phyloP scores from a whole-genome alignment of 2,797 vertebrate species.

The Coranthus polyacanthus region DNA sequence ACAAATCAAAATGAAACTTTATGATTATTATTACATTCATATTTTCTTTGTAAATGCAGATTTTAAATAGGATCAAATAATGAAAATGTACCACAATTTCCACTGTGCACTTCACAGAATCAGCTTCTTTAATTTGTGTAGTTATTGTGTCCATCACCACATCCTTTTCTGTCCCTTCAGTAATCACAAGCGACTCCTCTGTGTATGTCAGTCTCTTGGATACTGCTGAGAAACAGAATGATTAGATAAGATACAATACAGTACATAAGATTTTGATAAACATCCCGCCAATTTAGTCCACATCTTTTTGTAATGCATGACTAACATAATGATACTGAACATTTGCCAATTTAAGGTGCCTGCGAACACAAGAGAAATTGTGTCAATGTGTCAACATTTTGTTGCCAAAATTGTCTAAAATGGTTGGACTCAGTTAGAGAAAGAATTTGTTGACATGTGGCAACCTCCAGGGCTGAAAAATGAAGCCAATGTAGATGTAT shows the following conservation, averaged over 20 bases:
- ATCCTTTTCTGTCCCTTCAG: slow-evolving; percentile 54
- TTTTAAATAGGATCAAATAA: not conserved
- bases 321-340: not conserved
- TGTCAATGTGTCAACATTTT: no score
- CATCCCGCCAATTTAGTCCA: no score
- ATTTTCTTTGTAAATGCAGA: not conserved
- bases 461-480: no score
- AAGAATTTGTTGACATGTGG: no score
- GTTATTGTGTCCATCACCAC: no score
- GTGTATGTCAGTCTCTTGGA: slow-evolving; percentile 56
- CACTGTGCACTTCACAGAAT: slow-evolving; percentile 58
- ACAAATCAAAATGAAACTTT: not conserved
- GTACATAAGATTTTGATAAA: not conserved
- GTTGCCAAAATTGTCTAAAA: no score
- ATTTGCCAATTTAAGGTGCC: not conserved
- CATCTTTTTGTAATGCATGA: not conserved
- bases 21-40: not conserved
- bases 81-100: slow-evolving; percentile 54
- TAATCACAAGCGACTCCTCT: slow-evolving; percentile 39
- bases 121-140: slow-evolving; percentile 41
- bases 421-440: no score
- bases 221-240: slow-evolving; percentile 26
- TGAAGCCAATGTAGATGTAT: no score
- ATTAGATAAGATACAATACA: not conserved
- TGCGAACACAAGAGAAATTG: not conserved